Evolutionary conservation across 2,113 vertebrate species (phyloP), one percentile per base, ranked within the genome.

Genomic region (Perca fluviatilis): DNA sequence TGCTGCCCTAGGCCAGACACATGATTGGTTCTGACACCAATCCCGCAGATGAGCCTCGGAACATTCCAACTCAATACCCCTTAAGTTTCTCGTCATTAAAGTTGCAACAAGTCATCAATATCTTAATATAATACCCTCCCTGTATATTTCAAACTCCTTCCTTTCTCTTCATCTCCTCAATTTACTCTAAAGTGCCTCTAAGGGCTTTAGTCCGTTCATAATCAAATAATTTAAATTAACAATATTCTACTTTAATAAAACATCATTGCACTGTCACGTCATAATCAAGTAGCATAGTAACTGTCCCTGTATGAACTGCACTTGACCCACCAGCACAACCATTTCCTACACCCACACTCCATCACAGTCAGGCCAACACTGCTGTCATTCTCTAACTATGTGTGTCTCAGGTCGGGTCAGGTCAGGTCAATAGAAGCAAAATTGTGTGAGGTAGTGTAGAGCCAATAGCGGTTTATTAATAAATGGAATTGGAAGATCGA

Each of bases 21-120:
- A 58, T 66, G 27, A 86, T 78, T 71, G 68, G 53, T 54, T 74
- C 54, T 57, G 6, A 74, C 43, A 65, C 66, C 27, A 74, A 69
- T 67, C 36, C 63, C n/a, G 73, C 58, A 85, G 13, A 78, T 73
- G 60, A 67, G 58, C 61, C 82, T 33, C 6, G 58, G 49, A 67
- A 88, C 63, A 43, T 81, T 65, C 36, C 40, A 16, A 12, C 63
- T 83, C 49, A 77, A 81, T 79, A 73, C 82, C 61, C 36, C 0
- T 56, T 40, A 33, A 33, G 84, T 74, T 51, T 79, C 67, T 68
- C 54, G 13, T 58, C 65, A 85, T 88, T 88, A 88, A 83, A 88
- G 75, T 70, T 89, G 50, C 73, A 88, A 54, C 19, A 82, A 83
- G 77, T 78, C 72, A 83, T 85, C 84, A 77, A 66, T 66, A 65